Evolutionary conservation across 2,113 vertebrate genomes (phyloP).

Genomic region (Tenebrosternarchus preto): DNA sequence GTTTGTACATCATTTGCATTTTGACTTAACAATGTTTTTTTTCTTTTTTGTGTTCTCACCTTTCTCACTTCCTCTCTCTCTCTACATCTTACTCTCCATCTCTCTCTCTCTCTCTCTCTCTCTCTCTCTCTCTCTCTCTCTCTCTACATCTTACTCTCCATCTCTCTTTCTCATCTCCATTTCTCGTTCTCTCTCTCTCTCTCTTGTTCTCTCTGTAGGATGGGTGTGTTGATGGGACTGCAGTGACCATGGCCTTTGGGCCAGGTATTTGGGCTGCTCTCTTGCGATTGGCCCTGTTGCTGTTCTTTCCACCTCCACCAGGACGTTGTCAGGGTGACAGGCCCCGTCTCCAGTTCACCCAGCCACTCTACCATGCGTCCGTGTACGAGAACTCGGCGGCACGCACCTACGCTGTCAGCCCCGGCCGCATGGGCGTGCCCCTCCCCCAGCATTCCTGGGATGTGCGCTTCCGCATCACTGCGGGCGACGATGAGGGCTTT

Average conservation of each 20-base stretch:
- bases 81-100: not conserved
- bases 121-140: no score
- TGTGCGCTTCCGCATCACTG: slow-evolving; percentile 93
- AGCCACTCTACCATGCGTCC: slow-evolving; percentile 86
- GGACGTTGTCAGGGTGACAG: slow-evolving; percentile 72
- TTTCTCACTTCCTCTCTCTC: not conserved
- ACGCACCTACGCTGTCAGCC: slow-evolving; percentile 91
- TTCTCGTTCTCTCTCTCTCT: slow-evolving; percentile 8
- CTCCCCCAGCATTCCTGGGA: slow-evolving; percentile 89
- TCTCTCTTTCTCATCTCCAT: no score
- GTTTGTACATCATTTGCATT: no score
- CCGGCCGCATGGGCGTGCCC: slow-evolving; percentile 87
- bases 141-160: no score
- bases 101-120: no score
- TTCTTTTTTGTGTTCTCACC: no score
- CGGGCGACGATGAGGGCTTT: slow-evolving; percentile 94
- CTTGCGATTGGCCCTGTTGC: slow-evolving; percentile 77
- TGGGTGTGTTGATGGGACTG: slow-evolving; percentile 89
- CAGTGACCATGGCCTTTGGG: slow-evolving; percentile 87
- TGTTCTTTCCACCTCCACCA: slow-evolving; percentile 76
- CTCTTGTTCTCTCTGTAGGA: slow-evolving; percentile 68
- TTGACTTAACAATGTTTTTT: no score
- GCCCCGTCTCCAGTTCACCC: slow-evolving; percentile 85
- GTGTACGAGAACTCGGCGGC: slow-evolving; percentile 97
- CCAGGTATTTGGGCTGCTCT: slow-evolving; percentile 77